Conservation (phyloP, 2,797 vertebrate species). For the Lithobates sylvaticus region DNA sequence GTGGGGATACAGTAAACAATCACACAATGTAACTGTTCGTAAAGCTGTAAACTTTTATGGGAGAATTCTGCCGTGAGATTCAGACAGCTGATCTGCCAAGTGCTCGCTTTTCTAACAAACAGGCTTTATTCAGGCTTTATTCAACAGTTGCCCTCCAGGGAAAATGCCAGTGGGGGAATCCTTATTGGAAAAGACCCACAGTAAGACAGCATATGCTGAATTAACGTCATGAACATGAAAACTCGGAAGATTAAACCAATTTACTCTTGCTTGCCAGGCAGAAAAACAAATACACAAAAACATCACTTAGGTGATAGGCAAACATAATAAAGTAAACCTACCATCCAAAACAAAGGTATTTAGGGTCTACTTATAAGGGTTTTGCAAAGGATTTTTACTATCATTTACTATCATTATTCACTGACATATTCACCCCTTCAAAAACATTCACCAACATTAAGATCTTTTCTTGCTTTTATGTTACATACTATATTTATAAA, state of each 20-base stretch:
- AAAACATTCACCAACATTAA: neutral
- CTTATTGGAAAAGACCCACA: constrained; percentile 35
- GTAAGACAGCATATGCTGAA: constrained; percentile 34
- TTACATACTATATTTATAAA: no score
- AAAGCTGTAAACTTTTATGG: constrained; percentile 34
- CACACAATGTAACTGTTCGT: constrained; percentile 30
- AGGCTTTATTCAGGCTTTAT: constrained; percentile 52
- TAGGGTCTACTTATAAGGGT: neutral
- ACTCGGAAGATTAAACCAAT: constrained; percentile 30
- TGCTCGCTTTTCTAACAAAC: constrained; percentile 62
- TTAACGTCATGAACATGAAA: constrained; percentile 35
- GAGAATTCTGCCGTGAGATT: constrained; percentile 63
- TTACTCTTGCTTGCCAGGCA: constrained; percentile 4
- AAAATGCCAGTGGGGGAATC: constrained; percentile 36
- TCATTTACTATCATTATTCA: neutral
- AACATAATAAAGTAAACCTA: neutral
- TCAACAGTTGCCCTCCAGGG: constrained; percentile 28
- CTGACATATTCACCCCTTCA: neutral
- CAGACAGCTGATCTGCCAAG: constrained; percentile 46
- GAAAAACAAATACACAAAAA: constrained; percentile 46
- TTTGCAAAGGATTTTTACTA: neutral
- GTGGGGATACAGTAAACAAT: constrained; percentile 71
- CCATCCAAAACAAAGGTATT: neutral
- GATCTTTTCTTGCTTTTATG: no score
- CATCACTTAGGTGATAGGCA: neutral